Base-by-base conservation (phyloP, 1,140 invertebrate species). In the Macrobrachium nipponense region DNA sequence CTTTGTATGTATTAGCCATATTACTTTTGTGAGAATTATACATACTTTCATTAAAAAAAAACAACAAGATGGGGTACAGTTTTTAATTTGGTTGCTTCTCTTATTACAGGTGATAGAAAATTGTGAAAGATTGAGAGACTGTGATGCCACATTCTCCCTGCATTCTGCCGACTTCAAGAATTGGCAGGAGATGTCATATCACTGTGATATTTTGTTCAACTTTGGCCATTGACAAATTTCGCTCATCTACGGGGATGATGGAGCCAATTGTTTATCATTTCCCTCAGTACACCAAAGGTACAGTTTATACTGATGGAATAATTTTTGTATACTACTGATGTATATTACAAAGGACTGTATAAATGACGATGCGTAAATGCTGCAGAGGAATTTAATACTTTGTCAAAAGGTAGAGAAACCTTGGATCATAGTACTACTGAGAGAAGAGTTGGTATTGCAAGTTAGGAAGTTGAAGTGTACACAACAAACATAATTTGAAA, bases 171-270 rank as follows among this genome's bases (percentile, higher is more conserved):
- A 62, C 90, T 98, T 1, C 93, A 94, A 89, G 95, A 97, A 92
- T 91, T 97, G 15, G 94, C 94, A 82, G 91, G 91, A 51, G 90
- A 95, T 10, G 68, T 89, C 2, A 96, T 90, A 90, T 98, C 36
- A 95, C 95, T 88, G 94, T 95, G 7, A 92, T 98, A 78, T 93
- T 98, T 27, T 91, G 96, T 44, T 95, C 94, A 5, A 94, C 96
- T 90, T 92, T 97, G 61, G 91, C 94, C 36, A 96, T 95, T 91
- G 96, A 97, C 88, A 97, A 97, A 89, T 97, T 95, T 90, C 92
- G 93, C 87, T 92, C 92, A 36, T 94, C 94, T 90, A 94, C 93
- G 43, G 95, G 94, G n/a, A 91, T 94, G 6, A 91, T 92, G n/a
- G 94, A 96, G 87, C 95, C 96, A 0, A 93, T 96, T 44, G 93